These are phyloP conservation scores for Polypedilum vanderplanki DNA, from an alignment of 1,140 invertebrate genomes.

Conservation along the genomic window DNA sequence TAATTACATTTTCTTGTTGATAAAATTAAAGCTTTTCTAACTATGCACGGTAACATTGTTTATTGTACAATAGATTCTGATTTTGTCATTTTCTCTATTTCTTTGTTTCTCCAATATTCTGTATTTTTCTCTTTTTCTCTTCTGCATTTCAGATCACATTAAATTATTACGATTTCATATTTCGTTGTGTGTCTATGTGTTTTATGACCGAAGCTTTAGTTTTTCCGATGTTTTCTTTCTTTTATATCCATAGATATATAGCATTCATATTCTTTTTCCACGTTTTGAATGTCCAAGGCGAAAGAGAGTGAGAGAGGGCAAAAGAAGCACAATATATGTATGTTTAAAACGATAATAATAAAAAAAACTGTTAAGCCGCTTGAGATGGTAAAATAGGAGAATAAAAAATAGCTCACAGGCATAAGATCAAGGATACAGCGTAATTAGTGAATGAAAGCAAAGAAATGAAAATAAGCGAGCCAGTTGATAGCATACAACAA, in stretches of 20 bases:
- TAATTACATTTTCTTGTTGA: too few species aligned
- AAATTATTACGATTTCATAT: not conserved
- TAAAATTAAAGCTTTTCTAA: too few species aligned
- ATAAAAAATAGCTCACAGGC: not conserved
- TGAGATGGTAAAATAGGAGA: not conserved
- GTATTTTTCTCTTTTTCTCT: not conserved
- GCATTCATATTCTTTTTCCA: not conserved
- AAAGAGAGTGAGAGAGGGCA: too few species aligned
- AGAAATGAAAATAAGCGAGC: not conserved
- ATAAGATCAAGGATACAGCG: too few species aligned
- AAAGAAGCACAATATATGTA: not conserved
- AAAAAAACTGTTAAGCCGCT: conserved; percentile 1
- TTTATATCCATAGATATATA: not conserved
- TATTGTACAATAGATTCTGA: too few species aligned
- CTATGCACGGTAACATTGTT: too few species aligned
- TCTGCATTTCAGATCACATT: conserved; percentile 10
- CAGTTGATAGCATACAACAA: not conserved
- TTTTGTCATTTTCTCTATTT: not conserved
- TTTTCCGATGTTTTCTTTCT: too few species aligned
- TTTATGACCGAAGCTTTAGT: too few species aligned
- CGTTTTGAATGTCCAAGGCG: not conserved
- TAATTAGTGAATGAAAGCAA: not conserved
- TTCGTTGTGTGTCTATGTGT: too few species aligned
- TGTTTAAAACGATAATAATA: too few species aligned
- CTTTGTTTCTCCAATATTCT: not conserved